Base-by-base conservation (phyloP, 1,140 invertebrate species). In the Pissodes strobi region DNA sequence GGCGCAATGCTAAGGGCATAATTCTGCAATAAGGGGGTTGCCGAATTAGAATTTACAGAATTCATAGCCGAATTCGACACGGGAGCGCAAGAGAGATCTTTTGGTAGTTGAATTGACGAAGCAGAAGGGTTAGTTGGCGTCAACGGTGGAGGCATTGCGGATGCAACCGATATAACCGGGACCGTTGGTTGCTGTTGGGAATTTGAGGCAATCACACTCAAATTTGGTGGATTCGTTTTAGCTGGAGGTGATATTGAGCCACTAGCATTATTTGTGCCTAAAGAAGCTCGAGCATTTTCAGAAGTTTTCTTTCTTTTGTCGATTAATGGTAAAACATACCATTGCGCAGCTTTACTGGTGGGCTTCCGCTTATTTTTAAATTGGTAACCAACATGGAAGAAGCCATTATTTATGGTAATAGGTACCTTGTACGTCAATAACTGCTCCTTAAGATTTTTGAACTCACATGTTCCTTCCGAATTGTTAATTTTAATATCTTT, bases 341-440 rank as follows among this genome's bases (percentile, higher is more conserved):
- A 69, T 10, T 49, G 10, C 21, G 15, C 27, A 5, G 51, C n/a
- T 12, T 48, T 55, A n/a, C 48, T 67, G 3, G 1, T 1, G 5
- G 1, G 17, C 5, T 30, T 48, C 1, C 10, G 1, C 15, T 19
- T 43, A 27, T 21, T 8, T 2, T 55, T 60, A 27, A 58, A 66
- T 19, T 48, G n/a, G 19, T 59, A 68, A 2, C 15, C 12, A n/a
- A 67, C 43, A 3, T 53, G 57, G 18, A 65, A 68, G 1, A 30
- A 9, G 0, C 67, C 67, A 25, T 66, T 52, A 6, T 48, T 56
- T 2, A 71, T 52, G 13, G 22, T n/a, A 43, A 71, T 57, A 1
- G 69, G 69, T 8, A 71, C 43, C 52, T 69, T 69, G 49, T 63
- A 69, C 10, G 39, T 15, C 13, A 39, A 10, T 39, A 71, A 25